Conservation (phyloP, 2,888 invertebrate species). For the Netelia virgata region DNA sequence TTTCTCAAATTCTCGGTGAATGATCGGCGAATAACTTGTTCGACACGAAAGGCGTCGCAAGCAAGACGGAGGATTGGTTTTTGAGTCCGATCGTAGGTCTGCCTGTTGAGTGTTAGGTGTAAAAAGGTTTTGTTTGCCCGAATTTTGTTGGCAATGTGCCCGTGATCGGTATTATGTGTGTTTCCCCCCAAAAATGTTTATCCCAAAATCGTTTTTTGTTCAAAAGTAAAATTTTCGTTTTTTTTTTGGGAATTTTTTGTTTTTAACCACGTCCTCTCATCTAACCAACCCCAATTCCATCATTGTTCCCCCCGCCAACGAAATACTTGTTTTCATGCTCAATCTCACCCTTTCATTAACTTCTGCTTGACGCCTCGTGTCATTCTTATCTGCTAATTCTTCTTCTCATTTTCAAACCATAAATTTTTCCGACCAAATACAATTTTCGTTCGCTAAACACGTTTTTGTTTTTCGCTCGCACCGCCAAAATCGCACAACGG, state of each 20-base stretch:
- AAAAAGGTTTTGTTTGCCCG: constrained; percentile 77
- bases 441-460: constrained; percentile 32
- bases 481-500: constrained; percentile 51
- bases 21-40: constrained; percentile 45
- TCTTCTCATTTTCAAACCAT: constrained; percentile 7
- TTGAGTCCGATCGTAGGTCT: constrained; percentile 81
- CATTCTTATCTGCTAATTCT: constrained; percentile 63
- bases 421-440: constrained; percentile 16
- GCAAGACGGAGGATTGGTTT: constrained; percentile 76
- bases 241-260: not conserved
- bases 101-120: constrained; percentile 83
- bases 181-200: constrained; percentile 57
- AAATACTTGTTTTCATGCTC: constrained; percentile 6
- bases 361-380: constrained; percentile 70
- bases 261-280: no score
- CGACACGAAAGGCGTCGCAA: constrained; percentile 71
- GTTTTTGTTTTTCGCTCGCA: constrained; percentile 50
- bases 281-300: not conserved
- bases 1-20: not conserved
- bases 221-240: not conserved
- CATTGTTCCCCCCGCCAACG: not conserved
- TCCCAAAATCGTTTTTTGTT: constrained; percentile 7
- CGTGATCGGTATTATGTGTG: constrained; percentile 76
- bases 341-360: constrained; percentile 13
- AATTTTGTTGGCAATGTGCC: constrained; percentile 78